Evolutionary conservation across 2,113 vertebrate genomes (phyloP).

Genomic region (Pristiophorus japonicus): DNA sequence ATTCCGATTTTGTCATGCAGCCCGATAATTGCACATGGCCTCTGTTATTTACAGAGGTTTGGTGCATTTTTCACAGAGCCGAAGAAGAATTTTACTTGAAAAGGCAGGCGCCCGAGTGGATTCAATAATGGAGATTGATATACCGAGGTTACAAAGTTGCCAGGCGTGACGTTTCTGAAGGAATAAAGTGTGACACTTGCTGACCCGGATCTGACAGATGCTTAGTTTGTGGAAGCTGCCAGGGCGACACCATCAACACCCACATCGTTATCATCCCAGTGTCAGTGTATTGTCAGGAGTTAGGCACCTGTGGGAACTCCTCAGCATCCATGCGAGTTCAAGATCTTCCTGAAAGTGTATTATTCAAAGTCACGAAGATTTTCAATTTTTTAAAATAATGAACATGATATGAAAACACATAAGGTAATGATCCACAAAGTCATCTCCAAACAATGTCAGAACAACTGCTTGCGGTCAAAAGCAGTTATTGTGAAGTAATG

Average conservation of each 20-base stretch:
- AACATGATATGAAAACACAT: background rate
- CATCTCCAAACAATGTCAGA: background rate
- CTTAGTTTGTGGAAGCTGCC: background rate
- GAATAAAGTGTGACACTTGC: background rate
- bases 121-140: background rate
- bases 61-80: background rate
- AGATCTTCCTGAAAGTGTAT: background rate
- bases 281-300: background rate
- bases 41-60: background rate
- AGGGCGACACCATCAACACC: background rate
- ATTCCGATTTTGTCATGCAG: background rate
- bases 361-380: background rate
- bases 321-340: background rate
- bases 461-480: background rate
- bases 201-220: constrained; percentile 26
- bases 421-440: background rate
- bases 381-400: background rate
- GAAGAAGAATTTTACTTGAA: background rate
- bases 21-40: background rate
- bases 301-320: background rate
- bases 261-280: background rate
- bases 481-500: background rate
- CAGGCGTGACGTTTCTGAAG: background rate
- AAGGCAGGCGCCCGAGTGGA: background rate
- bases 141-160: background rate